These are phyloP conservation scores for Cydia strobilella DNA, from an alignment of 1,140 invertebrate species.

Conservation along the genomic window DNA sequence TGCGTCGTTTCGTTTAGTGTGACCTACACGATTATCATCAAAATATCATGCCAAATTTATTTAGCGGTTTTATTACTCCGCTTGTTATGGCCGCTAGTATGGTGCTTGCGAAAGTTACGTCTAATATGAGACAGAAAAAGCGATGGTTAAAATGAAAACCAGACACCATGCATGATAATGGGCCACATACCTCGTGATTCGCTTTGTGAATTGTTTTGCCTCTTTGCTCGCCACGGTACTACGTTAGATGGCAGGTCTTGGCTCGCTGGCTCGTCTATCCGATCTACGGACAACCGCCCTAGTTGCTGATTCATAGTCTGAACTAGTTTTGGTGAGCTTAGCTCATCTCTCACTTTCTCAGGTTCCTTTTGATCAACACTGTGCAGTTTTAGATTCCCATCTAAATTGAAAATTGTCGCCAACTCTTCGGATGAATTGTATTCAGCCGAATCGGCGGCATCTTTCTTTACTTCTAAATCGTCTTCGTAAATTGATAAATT, in stretches of 20 bases:
- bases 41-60: not conserved
- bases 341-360: constrained; percentile 50
- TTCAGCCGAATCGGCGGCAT: constrained; percentile 78
- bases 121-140: constrained; percentile 56
- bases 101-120: constrained; percentile 34
- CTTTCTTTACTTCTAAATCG: constrained; percentile 65
- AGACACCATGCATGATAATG: constrained; percentile 75
- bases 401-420: constrained; percentile 81
- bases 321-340: constrained; percentile 76
- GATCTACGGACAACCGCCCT: constrained; percentile 69
- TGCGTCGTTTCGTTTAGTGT: not conserved
- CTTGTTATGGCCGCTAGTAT: no score
- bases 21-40: not conserved
- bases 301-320: constrained; percentile 74
- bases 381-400: constrained; percentile 50
- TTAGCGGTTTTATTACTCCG: not conserved
- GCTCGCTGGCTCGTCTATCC: constrained; percentile 60
- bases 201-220: constrained; percentile 71
- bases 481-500: constrained; percentile 72
- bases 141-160: constrained; percentile 73
- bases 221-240: constrained; percentile 69
- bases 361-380: constrained; percentile 19
- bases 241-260: constrained; percentile 67
- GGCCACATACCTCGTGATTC: constrained; percentile 74
- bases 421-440: constrained; percentile 83